Percentiles rank a stretch among this genome's conserved stretches.
Evolutionary conservation across 2,113 vertebrate species (phyloP).

Genomic region (Clinocottus analis): DNA sequence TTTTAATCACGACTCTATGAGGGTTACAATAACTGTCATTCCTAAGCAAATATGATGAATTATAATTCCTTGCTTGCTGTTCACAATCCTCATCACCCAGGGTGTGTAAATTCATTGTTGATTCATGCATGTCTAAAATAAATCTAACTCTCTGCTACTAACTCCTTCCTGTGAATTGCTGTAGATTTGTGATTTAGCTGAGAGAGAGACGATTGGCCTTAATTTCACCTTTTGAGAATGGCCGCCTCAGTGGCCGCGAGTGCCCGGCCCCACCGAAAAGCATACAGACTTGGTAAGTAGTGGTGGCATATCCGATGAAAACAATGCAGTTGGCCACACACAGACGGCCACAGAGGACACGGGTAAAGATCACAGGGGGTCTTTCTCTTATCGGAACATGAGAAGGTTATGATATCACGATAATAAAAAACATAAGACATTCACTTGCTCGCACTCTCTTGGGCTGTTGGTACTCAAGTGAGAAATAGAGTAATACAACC

Average conservation of each 20-base stretch:
- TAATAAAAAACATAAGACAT: not conserved
- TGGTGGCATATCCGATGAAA: slow-evolving; percentile 17
- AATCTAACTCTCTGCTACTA: slow-evolving; percentile 87
- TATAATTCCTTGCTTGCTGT: slow-evolving; percentile 60
- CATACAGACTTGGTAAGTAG: slow-evolving; percentile 91
- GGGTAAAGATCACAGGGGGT: not conserved
- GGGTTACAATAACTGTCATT: slow-evolving; percentile 6
- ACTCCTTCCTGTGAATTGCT: slow-evolving; percentile 88
- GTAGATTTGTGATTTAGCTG: slow-evolving; percentile 94
- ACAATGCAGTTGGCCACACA: not conserved
- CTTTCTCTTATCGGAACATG: not conserved
- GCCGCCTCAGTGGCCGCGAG: slow-evolving; percentile 83
- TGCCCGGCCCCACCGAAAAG: slow-evolving; percentile 78
- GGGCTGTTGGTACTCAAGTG: not conserved
- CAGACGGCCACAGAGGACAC: slow-evolving; percentile 6
- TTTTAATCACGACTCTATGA: slow-evolving; percentile 19
- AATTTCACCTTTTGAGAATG: slow-evolving; percentile 92
- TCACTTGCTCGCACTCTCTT: not conserved
- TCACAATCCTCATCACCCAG: slow-evolving; percentile 68
- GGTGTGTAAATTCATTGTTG: slow-evolving; percentile 83
- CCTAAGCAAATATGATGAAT: not conserved
- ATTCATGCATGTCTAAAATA: slow-evolving; percentile 73
- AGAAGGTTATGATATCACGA: not conserved
- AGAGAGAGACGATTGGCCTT: slow-evolving; percentile 87
- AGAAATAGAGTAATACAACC: not conserved